Evolutionary conservation across 2,888 invertebrate species (phyloP).

Genomic region (Embidobia sp.): DNA sequence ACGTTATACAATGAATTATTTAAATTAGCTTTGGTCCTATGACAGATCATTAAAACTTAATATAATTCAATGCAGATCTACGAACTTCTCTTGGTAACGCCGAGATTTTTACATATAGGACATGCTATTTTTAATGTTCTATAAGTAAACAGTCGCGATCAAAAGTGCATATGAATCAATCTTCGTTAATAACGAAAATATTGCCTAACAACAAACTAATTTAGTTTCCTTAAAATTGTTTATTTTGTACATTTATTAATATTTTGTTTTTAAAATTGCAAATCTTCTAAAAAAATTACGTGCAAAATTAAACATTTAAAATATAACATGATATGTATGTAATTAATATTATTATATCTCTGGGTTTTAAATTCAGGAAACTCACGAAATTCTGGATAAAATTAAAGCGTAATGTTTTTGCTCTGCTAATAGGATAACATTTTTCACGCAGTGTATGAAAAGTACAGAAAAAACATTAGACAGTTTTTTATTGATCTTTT

Average conservation of each 20-base stretch:
- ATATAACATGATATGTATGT: no score
- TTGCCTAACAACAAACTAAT: background rate
- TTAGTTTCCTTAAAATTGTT: background rate
- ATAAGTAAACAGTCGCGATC: constrained; percentile 23
- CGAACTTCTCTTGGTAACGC: background rate
- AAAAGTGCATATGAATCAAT: constrained; percentile 23
- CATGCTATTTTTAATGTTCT: constrained; percentile 41
- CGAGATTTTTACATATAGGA: constrained; percentile 37
- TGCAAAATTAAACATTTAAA: no score
- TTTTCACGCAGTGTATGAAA: no score
- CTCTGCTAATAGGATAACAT: no score
- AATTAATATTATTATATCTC: no score
- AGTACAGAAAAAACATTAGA: no score
- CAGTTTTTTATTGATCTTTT: no score
- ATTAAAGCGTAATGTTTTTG: no score
- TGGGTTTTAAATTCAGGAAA: no score
- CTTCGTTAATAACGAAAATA: constrained; percentile 19
- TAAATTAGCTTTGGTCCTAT: background rate
- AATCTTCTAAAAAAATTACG: no score
- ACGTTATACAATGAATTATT: background rate
- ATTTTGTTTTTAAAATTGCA: no score
- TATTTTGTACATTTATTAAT: background rate
- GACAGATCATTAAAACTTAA: constrained; percentile 11
- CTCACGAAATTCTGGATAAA: no score
- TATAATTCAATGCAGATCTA: constrained; percentile 2